Base-by-base conservation (phyloP, 2,797 vertebrate genomes). In the Petrocephalus schoutedeni region DNA sequence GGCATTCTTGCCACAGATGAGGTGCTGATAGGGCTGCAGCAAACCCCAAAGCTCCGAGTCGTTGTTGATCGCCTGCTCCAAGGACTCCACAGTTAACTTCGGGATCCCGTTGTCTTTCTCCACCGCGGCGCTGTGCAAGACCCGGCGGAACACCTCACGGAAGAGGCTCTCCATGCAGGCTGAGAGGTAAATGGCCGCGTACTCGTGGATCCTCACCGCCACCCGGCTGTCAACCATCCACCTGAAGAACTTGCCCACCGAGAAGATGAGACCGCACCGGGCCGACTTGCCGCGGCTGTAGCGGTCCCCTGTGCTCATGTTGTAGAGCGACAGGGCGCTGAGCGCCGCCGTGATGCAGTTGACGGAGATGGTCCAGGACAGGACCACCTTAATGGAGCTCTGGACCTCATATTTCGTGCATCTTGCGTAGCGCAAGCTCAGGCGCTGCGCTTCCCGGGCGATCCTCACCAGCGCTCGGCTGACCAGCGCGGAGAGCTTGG, bases 151-250 rank as follows among this genome's bases (percentile, higher is more conserved):
- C 89, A 96, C 93, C 92, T 97, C 95, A 9, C 95, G 85, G 91
- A 96, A 95, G 86, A 97, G 94, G 64, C 93, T 95, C 94, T 97
- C 95, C 94, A 96, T 91, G 92, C 95, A 96, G 9, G 96, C 96
- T 54, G 93, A 92, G 59, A 96, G 94, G 93, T 96, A 96, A 49
- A 97, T 96, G 90, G 96, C 96, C 6, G 96, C 96, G 89, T 96
- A 95, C 87, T 97, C 95, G 91, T 97, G 96, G 90, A 97, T 93
- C 92, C 96, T 91, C 86, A 95, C 90, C 6, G 96, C 95, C 93
- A 96, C 94, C 4, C 95, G 94, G 54, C 95, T 96, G 36, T 97
- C 96, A 90, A 95, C 96, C 96, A 97, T 96, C 96, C 96, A 97
- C 89, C 95, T 94, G 93, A 96, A 96, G 93, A 96, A 95, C 93